A percentile compares a stretch with the other conserved stretches of the same genome.
These are phyloP conservation scores for Cetoscarus ocellatus DNA, from an alignment of 2,797 vertebrate genomes.

Conservation along the genomic window DNA sequence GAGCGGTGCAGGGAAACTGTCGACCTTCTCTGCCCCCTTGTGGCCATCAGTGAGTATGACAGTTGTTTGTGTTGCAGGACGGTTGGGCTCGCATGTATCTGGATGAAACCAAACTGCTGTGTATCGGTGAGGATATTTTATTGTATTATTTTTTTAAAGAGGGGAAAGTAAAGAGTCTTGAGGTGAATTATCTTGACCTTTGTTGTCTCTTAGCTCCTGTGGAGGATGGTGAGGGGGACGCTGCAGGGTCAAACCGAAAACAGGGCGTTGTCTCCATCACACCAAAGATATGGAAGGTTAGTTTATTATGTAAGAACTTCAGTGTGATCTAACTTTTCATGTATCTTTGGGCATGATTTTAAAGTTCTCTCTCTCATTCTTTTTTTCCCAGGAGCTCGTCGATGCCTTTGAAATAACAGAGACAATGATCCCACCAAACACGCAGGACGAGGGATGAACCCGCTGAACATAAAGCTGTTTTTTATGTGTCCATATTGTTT, in stretches of 20 bases:
- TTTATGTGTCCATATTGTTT: slow-evolving; percentile 23
- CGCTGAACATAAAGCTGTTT: not conserved
- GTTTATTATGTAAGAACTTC: not conserved
- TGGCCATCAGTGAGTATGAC: slow-evolving; percentile 10
- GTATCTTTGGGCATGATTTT: not conserved
- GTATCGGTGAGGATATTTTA: slow-evolving; percentile 77
- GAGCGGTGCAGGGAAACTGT: no score
- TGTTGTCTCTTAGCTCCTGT: slow-evolving; percentile 72
- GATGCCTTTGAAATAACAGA: slow-evolving; percentile 79
- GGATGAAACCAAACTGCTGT: slow-evolving; percentile 77
- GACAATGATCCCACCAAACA: slow-evolving; percentile 72
- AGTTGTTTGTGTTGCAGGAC: slow-evolving; percentile 75
- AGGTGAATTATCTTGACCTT: not conserved
- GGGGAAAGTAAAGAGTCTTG: not conserved
- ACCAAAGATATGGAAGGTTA: slow-evolving; percentile 81
- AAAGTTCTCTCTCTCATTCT: not conserved
- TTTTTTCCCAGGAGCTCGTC: slow-evolving; percentile 77
- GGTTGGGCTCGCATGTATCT: slow-evolving; percentile 80
- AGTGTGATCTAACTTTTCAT: not conserved
- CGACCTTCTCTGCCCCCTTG: slow-evolving; percentile 17
- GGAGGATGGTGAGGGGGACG: slow-evolving; percentile 74
- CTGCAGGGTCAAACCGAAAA: slow-evolving; percentile 65
- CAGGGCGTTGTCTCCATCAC: slow-evolving; percentile 83
- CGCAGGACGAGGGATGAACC: slow-evolving; percentile 30
- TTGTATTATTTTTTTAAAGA: not conserved